Evolutionary conservation across 2,888 invertebrate species (phyloP).

Genomic region (Yponomeuta cagnagella): DNA sequence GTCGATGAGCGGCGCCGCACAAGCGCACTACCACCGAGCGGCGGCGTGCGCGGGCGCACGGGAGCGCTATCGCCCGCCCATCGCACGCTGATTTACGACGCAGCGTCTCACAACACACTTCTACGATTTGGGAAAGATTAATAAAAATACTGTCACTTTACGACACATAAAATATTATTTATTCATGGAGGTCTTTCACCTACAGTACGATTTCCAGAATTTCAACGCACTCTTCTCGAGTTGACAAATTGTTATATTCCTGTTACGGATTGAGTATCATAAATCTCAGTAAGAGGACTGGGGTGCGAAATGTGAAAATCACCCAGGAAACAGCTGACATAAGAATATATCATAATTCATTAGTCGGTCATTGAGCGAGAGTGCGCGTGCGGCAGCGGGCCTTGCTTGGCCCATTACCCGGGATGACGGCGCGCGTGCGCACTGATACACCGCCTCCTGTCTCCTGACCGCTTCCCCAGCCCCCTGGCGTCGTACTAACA

Average conservation of each 20-base stretch:
- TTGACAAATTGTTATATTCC: constrained; percentile 4
- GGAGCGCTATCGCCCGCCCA: constrained; percentile 61
- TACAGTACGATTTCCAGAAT: constrained; percentile 6
- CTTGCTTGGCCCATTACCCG: constrained; percentile 60
- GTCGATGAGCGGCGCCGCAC: constrained; percentile 17
- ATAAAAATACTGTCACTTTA: constrained; percentile 17
- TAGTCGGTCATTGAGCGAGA: constrained; percentile 41
- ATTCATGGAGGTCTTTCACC: constrained; percentile 5
- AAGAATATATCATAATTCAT: constrained; percentile 56
- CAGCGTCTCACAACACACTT: constrained; percentile 47
- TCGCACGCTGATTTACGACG: constrained; percentile 61
- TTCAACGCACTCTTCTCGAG: constrained; percentile 1
- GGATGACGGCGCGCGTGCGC: constrained; percentile 70
- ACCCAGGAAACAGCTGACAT: constrained; percentile 55
- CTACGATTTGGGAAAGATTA: constrained; percentile 31
- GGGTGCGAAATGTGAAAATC: constrained; percentile 45
- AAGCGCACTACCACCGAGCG: constrained; percentile 23
- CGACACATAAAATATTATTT: constrained; percentile 24
- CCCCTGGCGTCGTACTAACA: constrained; percentile 17
- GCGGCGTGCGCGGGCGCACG: constrained; percentile 35
- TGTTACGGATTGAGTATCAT: constrained; percentile 14
- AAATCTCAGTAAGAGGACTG: constrained; percentile 13
- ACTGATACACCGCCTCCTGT: constrained; percentile 39
- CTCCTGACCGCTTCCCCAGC: constrained; percentile 32
- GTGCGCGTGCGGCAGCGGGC: constrained; percentile 36